Base-by-base conservation (phyloP, 2,888 invertebrate genomes). In the Pammene aurita region DNA sequence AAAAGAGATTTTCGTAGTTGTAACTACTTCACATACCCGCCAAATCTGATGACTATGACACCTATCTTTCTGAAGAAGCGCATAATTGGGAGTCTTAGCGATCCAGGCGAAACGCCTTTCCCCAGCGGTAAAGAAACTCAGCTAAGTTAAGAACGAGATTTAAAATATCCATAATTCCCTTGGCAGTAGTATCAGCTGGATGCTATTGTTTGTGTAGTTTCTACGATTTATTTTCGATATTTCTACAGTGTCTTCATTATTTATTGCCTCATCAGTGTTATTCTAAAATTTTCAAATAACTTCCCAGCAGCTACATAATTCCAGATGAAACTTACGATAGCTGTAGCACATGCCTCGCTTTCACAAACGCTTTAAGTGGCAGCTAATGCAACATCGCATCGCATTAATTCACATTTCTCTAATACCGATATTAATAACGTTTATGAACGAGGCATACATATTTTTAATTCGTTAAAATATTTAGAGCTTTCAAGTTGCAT, bases 401-500 rank as follows among this genome's bases (percentile, higher is more conserved):
- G 48, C 67, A 68, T 68, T 57, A 68, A 63, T 57, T 57, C 68
- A 58, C 64, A 69, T 69, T 54, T 55, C 60, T 65, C 38, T 38
- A 69, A 69, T 65, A 52, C 55, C 69, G 14, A 65, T 50, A 58
- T 69, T 69, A 60, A 60, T 65, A 65, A 55, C 9, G 69, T 54
- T 65, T 69, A 62, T 67, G 64, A 60, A 60, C 50, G 54, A 61
- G n/a, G n/a, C 41, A 58, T 52, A 58, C 38, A 65, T 65, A 65
- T 69, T 55, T 69, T 69, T 55, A 38, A 72, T 73, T 73, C 71
- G 63, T 70, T 70, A 70, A 68, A 70, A 71, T 71, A 70, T 70
- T 70, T 63, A 48, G 54, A 67, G 61, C 52, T 54, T 60, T n/a
- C 16, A 77, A 78, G 81, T 78, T 78, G 75, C 63, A 75, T 76